phyloP scores from a whole-genome alignment of 35 echinoderm and acorn worm species.

The Anneissia japonica region DNA sequence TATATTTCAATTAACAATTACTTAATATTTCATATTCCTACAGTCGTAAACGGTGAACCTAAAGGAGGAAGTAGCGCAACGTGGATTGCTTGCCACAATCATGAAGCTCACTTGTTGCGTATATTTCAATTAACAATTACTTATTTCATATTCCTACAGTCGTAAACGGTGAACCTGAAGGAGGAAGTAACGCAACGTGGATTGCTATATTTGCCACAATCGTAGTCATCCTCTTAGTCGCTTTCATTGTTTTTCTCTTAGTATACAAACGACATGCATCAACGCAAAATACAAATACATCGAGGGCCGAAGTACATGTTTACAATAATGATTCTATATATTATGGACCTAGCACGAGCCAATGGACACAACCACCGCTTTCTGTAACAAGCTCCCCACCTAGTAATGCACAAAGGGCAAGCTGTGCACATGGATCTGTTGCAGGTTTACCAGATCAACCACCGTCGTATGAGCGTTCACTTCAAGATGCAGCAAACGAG shows the following conservation, averaged over 20 bases:
- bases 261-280: not conserved
- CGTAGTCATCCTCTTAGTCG: no score
- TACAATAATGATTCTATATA: not conserved
- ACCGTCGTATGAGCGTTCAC: not conserved
- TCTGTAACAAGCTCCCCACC: not conserved
- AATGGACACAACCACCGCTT: not conserved
- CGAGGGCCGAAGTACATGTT: not conserved
- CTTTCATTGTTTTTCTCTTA: not conserved
- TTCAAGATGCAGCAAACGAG: not conserved
- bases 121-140: no score
- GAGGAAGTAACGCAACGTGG: not conserved
- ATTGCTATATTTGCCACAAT: not conserved
- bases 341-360: not conserved
- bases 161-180: not conserved
- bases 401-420: not conserved
- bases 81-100: no score
- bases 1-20: no score
- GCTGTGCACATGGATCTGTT: not conserved
- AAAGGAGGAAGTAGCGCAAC: not conserved
- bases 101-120: no score
- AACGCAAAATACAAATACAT: no score
- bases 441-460: not conserved
- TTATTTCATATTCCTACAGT: no score
- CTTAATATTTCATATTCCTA: no score
- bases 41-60: not conserved